Percentiles rank a stretch among this genome's conserved stretches.
Conservation (phyloP, 2,113 vertebrate species). For the Ophiodon elongatus region DNA sequence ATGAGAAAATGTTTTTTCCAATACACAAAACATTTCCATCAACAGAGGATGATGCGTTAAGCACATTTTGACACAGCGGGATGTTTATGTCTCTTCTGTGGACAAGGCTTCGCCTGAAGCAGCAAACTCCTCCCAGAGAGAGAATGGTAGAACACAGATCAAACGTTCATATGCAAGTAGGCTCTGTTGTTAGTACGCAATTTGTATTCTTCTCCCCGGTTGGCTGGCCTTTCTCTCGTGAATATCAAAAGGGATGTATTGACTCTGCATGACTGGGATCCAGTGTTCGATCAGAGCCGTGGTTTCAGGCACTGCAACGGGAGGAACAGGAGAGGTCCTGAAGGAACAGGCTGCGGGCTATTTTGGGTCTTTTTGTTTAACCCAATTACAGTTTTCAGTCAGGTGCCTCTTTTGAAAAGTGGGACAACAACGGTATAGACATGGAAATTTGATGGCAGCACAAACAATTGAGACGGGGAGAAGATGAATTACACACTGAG, state of each 20-base stretch:
- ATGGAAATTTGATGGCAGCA: slow-evolving; percentile 44
- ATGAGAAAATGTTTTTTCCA: slow-evolving; percentile 3
- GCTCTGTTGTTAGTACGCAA: neutral
- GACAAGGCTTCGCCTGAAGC: slow-evolving; percentile 45
- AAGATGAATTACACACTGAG: slow-evolving; percentile 24
- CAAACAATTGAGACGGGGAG: slow-evolving; percentile 36
- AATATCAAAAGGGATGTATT: slow-evolving; percentile 58
- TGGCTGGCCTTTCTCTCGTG: slow-evolving; percentile 45
- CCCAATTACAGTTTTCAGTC: slow-evolving; percentile 71
- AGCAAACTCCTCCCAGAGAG: slow-evolving; percentile 29
- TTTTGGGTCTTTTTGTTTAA: slow-evolving; percentile 76
- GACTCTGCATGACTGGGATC: slow-evolving; percentile 59
- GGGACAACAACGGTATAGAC: slow-evolving; percentile 44
- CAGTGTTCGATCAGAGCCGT: slow-evolving; percentile 45
- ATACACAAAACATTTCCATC: slow-evolving; percentile 10
- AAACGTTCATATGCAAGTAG: slow-evolving; percentile 54
- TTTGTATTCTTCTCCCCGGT: slow-evolving; percentile 53
- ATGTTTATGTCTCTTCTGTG: slow-evolving; percentile 36
- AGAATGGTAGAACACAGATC: slow-evolving; percentile 50
- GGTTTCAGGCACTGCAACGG: slow-evolving; percentile 54
- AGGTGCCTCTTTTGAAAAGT: slow-evolving; percentile 66
- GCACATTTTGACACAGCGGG: slow-evolving; percentile 21
- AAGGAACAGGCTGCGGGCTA: slow-evolving; percentile 64
- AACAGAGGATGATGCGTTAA: slow-evolving; percentile 27
- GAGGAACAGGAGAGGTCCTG: slow-evolving; percentile 43